Conservation (phyloP, 2,113 vertebrate genomes). For the Oxyura jamaicensis region DNA sequence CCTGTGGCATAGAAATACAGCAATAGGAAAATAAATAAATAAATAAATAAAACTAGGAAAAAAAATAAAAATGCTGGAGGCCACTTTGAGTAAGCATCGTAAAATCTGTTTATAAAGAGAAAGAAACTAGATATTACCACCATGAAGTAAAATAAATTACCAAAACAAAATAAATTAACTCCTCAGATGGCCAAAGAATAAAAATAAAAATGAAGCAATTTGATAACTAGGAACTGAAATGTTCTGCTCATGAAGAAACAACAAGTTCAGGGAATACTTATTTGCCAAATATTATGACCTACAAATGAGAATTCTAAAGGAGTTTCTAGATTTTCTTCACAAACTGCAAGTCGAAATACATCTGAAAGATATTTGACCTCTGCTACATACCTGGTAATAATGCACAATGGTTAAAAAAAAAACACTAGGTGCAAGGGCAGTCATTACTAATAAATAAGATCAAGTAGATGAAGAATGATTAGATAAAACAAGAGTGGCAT, state of each 20-base stretch:
- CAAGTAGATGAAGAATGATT: background rate
- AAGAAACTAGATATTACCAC: slow-evolving; percentile 11
- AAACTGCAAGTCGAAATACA: background rate
- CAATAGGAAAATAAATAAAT: background rate
- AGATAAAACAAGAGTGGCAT: background rate
- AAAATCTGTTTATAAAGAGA: slow-evolving; percentile 11
- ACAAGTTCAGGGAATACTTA: background rate
- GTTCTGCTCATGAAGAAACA: background rate
- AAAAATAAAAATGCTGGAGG: slow-evolving; percentile 4
- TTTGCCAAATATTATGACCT: background rate
- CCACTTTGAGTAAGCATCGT: background rate
- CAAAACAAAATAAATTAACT: slow-evolving; percentile 11
- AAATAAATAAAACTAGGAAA: slow-evolving; percentile 6
- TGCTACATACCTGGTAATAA: background rate
- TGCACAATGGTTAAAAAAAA: background rate
- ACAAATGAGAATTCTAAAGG: background rate
- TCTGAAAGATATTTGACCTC: background rate
- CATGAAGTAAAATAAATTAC: slow-evolving; percentile 31
- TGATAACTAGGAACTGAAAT: background rate
- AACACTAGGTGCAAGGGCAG: background rate
- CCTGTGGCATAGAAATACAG: background rate
- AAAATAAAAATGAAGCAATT: background rate
- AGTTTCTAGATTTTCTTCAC: background rate
- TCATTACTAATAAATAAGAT: background rate
- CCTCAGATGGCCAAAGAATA: background rate